phyloP scores from a whole-genome alignment of 1,140 invertebrate genomes.

The Heliothis subflexa region DNA sequence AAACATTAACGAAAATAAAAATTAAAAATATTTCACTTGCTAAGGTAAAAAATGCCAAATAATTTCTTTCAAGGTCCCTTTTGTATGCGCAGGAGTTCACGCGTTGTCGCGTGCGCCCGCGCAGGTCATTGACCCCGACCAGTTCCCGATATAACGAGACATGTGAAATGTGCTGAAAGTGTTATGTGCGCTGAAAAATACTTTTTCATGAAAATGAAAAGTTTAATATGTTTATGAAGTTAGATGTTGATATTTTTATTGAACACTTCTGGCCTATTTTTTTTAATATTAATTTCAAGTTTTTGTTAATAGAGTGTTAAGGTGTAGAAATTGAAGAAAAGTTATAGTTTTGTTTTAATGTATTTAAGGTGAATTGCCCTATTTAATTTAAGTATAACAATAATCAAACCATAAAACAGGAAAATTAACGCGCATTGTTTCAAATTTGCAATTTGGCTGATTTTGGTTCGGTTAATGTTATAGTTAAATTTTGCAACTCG shows the following conservation, averaged over 20 bases:
- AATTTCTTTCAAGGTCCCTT: constrained; percentile 3
- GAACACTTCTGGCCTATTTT: neutral
- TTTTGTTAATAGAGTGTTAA: neutral
- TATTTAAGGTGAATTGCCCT: too few relatives aligned
- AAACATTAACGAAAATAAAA: neutral
- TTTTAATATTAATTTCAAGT: neutral
- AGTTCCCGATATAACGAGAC: constrained; percentile 8
- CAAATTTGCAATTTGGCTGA: too few relatives aligned
- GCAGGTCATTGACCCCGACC: constrained; percentile 12
- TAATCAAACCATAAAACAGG: too few relatives aligned
- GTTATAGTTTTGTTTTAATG: too few relatives aligned
- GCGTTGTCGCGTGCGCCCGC: neutral
- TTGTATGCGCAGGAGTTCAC: constrained; percentile 30
- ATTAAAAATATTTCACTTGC: neutral
- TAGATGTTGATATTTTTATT: neutral
- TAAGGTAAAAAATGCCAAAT: constrained; percentile 22
- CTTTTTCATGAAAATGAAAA: neutral
- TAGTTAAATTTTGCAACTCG: too few relatives aligned
- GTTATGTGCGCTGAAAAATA: neutral
- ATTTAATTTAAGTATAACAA: too few relatives aligned
- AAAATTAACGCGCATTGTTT: too few relatives aligned
- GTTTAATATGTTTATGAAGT: neutral
- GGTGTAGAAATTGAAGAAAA: too few relatives aligned
- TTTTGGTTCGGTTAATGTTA: too few relatives aligned
- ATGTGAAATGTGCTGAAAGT: constrained; percentile 1